Conservation (phyloP, 2,888 invertebrate genomes). For the Chironomus riparius region DNA sequence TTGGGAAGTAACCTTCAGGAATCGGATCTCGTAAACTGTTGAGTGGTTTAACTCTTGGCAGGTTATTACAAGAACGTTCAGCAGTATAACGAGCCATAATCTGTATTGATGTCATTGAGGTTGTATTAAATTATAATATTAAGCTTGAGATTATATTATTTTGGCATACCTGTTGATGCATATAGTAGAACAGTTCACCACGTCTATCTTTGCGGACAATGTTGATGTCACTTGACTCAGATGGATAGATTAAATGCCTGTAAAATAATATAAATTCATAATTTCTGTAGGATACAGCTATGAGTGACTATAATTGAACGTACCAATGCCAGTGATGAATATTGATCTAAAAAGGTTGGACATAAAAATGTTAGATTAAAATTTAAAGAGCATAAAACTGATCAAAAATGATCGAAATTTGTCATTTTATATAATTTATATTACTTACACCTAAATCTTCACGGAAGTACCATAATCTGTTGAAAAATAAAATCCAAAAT, state of each 20-base stretch:
- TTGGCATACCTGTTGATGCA: constrained; percentile 52
- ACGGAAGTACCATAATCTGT: constrained; percentile 3
- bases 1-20: constrained; percentile 72
- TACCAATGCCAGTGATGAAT: constrained; percentile 39
- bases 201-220: constrained; percentile 50
- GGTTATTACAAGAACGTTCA: constrained; percentile 64
- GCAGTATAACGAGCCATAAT: constrained; percentile 56
- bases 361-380: no score
- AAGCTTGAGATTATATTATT: no score
- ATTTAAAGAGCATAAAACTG: no score
- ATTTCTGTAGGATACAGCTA: no score
- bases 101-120: constrained; percentile 52
- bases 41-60: constrained; percentile 53
- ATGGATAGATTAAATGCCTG: constrained; percentile 46
- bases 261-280: not conserved
- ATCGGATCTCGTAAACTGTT: constrained; percentile 61
- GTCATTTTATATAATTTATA: no score
- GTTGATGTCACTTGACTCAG: constrained; percentile 31
- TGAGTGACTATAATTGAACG: not conserved
- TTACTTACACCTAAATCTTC: constrained; percentile 12
- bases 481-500: not conserved
- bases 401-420: no score
- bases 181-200: constrained; percentile 58
- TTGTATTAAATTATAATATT: no score
- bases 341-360: not conserved